Base-by-base conservation (phyloP, 2,113 vertebrate species). In the Panurus biarmicus region DNA sequence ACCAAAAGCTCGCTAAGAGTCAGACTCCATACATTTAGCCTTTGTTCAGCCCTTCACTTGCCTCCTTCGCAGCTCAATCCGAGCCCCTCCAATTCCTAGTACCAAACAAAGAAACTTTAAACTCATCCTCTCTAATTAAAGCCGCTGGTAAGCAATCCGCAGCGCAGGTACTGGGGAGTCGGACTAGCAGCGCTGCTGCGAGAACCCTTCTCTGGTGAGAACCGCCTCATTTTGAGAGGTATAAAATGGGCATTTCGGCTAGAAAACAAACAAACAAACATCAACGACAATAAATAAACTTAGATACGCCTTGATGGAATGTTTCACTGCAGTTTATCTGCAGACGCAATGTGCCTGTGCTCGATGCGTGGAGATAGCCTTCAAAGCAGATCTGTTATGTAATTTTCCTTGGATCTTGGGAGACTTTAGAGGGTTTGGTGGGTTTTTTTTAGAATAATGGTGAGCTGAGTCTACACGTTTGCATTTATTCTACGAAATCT, bases 81-180 rank as follows among this genome's bases (percentile, higher is more conserved):
- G 74, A 96, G 94, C 89, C 95, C 93, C 67, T 95, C 94, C 96
- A 97, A 96, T 97, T 97, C 95, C 95, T 91, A 75, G 89, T 81
- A 89, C 85, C 92, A 97, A 94, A 98, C 97, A 98, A 98, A 98
- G 97, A 97, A 97, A 97, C 93, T 94, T 95, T 95, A 97, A 96
- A 93, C 94, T 96, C 95, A 95, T 97, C 96, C 91, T 95, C 92
- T 89, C 86, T 95, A 88, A 89, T 89, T 95, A 93, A 54, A 93
- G 91, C 64, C 28, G 6, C 84, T 70, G 85, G 96, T 85, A 87
- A 97, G 92, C 84, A 91, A 96, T 94, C 93, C 86, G 74, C 92
- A 62, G 70, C 47, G 60, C 94, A 90, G 64, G 96, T 90, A 97
- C 58, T 42, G 85, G 50, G 88, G 67, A 80, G 28, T 26, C 85